Evolutionary conservation across 2,113 vertebrate genomes (phyloP).

Genomic region (Ariopsis seemanni): DNA sequence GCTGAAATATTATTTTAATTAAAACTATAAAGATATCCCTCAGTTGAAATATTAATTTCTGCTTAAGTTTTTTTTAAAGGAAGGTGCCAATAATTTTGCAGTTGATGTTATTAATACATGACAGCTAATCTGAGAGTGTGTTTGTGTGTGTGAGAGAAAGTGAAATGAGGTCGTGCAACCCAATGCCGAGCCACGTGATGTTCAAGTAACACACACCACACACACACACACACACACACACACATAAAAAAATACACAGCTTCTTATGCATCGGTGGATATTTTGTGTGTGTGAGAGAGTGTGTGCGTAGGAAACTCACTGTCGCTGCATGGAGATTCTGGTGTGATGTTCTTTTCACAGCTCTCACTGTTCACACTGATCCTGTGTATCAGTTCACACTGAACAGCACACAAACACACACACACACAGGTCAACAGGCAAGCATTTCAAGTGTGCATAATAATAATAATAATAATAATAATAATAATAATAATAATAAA

Average conservation of each 20-base stretch:
- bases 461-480: not conserved
- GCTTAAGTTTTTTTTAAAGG: not conserved
- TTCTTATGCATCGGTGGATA: not conserved
- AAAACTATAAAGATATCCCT: not conserved
- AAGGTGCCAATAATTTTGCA: not conserved
- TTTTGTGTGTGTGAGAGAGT: constrained; percentile 22
- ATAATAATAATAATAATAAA: not conserved
- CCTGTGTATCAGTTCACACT: constrained; percentile 39
- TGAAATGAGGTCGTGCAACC: constrained; percentile 52
- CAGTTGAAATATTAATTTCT: not conserved
- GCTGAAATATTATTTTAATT: too few relatives aligned
- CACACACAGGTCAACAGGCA: not conserved
- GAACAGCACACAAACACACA: not conserved
- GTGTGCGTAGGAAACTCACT: constrained; percentile 35
- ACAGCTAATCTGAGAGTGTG: not conserved
- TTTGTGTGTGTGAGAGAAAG: constrained; percentile 49
- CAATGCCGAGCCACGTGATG: constrained; percentile 33
- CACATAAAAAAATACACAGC: constrained; percentile 7
- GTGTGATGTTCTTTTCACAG: not conserved
- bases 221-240: constrained; percentile 58
- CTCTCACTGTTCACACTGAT: constrained; percentile 34
- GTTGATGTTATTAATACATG: not conserved
- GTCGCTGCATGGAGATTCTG: constrained; percentile 20
- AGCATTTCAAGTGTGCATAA: not conserved
- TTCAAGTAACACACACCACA: constrained; percentile 56